Evolutionary conservation across 2,888 invertebrate genomes (phyloP).

Genomic region (Meandrusa payeni): DNA sequence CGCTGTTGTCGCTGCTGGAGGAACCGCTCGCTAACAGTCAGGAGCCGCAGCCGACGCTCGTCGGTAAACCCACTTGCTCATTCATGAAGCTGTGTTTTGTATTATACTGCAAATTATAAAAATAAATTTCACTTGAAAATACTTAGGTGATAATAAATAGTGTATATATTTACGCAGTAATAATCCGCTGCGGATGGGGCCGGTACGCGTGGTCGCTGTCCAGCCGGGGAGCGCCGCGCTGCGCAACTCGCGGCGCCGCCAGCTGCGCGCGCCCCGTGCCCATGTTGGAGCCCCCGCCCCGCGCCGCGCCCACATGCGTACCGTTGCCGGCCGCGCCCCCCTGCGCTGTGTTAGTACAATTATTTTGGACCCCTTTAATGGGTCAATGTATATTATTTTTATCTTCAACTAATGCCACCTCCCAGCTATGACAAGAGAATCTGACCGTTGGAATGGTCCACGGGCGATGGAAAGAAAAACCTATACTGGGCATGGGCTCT

Average conservation of each 20-base stretch:
- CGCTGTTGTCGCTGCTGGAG: conserved; percentile 93
- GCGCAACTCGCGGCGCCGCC: conserved; percentile 84
- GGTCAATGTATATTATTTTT: too few relatives aligned
- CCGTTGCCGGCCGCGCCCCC: conserved; percentile 68
- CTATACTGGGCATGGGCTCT: too few relatives aligned
- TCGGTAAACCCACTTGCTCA: too few relatives aligned
- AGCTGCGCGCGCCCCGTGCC: conserved; percentile 65
- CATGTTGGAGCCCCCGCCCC: conserved; percentile 75
- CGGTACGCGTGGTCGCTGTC: conserved; percentile 97
- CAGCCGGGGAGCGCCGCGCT: conserved; percentile 91
- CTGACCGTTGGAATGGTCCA: too few relatives aligned
- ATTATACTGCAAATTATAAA: too few relatives aligned
- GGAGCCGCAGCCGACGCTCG: conserved; percentile 96
- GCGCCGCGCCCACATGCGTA: conserved; percentile 67
- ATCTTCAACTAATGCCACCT: too few relatives aligned
- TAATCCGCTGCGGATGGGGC: conserved; percentile 96
- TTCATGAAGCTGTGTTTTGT: too few relatives aligned
- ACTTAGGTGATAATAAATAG: too few relatives aligned
- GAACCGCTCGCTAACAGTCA: conserved; percentile 95
- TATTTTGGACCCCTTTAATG: too few relatives aligned
- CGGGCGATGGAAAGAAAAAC: too few relatives aligned
- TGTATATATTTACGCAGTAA: conserved; percentile 82
- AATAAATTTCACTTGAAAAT: too few relatives aligned
- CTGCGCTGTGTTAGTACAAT: conserved; percentile 90
- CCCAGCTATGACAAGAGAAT: too few relatives aligned